Evolutionary conservation across 2,888 invertebrate species (phyloP).

Genomic region (Parthenolecanium corni): DNA sequence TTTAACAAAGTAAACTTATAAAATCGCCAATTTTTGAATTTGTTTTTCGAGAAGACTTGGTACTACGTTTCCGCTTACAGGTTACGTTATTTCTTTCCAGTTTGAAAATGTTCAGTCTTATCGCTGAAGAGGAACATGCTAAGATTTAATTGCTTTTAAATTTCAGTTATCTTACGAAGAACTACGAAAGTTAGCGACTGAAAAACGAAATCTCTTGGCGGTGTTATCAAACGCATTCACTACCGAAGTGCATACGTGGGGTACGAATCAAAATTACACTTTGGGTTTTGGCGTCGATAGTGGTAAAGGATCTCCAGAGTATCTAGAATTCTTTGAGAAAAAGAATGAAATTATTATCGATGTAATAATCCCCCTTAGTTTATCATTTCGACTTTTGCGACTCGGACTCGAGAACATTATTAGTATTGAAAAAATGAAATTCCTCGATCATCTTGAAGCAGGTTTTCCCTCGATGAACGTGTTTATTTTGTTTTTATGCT

Average conservation of each 20-base stretch:
- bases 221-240: neutral
- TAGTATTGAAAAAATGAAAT: no score
- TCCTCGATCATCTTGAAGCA: no score
- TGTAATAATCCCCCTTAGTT: constrained; percentile 40
- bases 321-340: constrained; percentile 55
- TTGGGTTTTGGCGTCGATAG: constrained; percentile 62
- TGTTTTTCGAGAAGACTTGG: no score
- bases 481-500: no score
- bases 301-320: constrained; percentile 50
- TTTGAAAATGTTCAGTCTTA: no score
- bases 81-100: constrained; percentile 35
- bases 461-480: no score
- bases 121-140: no score
- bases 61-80: neutral
- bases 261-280: constrained; percentile 71
- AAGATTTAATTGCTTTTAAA: no score
- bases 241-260: constrained; percentile 69
- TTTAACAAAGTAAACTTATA: no score
- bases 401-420: no score
- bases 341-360: constrained; percentile 48
- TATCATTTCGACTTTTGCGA: neutral
- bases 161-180: neutral
- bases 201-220: neutral
- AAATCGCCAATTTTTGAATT: constrained; percentile 6
- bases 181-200: neutral